A percentile compares a stretch with the other conserved stretches of the same genome.
Conservation (phyloP, 2,113 vertebrate genomes). For the Centrocercus urophasianus region DNA sequence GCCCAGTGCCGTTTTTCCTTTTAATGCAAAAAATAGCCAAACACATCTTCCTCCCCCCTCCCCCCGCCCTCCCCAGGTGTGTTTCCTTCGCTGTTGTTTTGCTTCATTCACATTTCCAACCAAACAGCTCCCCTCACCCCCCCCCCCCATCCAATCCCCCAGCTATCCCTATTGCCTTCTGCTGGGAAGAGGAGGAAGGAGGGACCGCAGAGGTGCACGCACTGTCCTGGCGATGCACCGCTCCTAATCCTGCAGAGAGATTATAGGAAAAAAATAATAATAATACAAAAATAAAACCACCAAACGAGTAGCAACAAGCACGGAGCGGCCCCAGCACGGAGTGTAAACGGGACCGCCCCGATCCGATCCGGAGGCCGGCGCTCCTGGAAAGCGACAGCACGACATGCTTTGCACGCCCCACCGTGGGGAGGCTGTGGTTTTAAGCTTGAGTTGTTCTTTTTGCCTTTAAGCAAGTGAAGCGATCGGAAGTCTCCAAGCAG, state of each 20-base stretch:
- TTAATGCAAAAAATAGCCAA: slow-evolving; percentile 71
- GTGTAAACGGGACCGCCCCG: slow-evolving; percentile 34
- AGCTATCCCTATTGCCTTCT: background rate
- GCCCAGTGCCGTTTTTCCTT: background rate
- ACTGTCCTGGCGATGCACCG: background rate
- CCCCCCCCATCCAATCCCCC: background rate
- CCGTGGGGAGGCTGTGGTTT: slow-evolving; percentile 16
- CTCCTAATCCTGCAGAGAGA: slow-evolving; percentile 31
- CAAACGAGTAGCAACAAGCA: slow-evolving; percentile 31
- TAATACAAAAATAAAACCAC: slow-evolving; percentile 38
- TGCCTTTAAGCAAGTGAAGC: background rate
- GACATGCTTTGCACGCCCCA: slow-evolving; percentile 35
- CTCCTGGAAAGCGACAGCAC: slow-evolving; percentile 58
- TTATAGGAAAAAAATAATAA: background rate
- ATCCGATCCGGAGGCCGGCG: slow-evolving; percentile 47
- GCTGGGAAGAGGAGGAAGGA: background rate
- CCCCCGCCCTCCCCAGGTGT: background rate
- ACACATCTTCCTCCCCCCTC: background rate
- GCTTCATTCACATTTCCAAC: slow-evolving; percentile 10
- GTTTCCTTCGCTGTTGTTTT: background rate
- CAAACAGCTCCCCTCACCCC: slow-evolving; percentile 7
- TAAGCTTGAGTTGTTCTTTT: slow-evolving; percentile 6
- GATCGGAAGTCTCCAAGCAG: slow-evolving; percentile 46
- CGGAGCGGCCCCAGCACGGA: slow-evolving; percentile 62
- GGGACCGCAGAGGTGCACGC: background rate